phyloP scores from a whole-genome alignment of 2,113 vertebrate genomes.

The Morone saxatilis region DNA sequence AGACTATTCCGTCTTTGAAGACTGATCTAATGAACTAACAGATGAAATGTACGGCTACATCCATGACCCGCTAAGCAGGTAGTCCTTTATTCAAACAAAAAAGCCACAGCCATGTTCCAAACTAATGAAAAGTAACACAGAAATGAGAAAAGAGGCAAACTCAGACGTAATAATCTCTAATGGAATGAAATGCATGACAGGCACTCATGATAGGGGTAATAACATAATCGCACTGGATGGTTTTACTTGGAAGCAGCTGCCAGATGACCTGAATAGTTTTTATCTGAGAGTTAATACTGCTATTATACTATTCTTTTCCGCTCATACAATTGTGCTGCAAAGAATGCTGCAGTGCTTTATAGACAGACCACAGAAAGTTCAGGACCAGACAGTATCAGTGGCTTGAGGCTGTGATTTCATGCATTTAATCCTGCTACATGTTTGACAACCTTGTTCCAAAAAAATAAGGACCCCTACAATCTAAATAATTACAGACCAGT shows the following conservation, averaged over 20 bases:
- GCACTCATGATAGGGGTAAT: background rate
- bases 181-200: slow-evolving; percentile 3
- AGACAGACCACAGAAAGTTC: background rate
- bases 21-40: background rate
- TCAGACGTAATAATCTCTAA: slow-evolving; percentile 9
- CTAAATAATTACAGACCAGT: background rate
- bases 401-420: background rate
- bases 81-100: too few species aligned
- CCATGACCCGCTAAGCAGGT: background rate
- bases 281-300: slow-evolving; percentile 10
- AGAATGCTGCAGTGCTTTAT: background rate
- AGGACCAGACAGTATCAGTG: background rate
- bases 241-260: slow-evolving; percentile 22
- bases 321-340: background rate
- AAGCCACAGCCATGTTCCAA: background rate
- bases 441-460: background rate
- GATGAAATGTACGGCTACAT: background rate
- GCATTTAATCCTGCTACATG: background rate
- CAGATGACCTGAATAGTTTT: background rate
- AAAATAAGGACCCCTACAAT: background rate
- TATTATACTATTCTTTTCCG: background rate
- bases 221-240: slow-evolving; percentile 12
- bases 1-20: background rate
- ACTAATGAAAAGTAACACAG: background rate
- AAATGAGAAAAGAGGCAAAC: background rate